Conservation (phyloP, 2,113 vertebrate species). For the Chaetura pelagica region DNA sequence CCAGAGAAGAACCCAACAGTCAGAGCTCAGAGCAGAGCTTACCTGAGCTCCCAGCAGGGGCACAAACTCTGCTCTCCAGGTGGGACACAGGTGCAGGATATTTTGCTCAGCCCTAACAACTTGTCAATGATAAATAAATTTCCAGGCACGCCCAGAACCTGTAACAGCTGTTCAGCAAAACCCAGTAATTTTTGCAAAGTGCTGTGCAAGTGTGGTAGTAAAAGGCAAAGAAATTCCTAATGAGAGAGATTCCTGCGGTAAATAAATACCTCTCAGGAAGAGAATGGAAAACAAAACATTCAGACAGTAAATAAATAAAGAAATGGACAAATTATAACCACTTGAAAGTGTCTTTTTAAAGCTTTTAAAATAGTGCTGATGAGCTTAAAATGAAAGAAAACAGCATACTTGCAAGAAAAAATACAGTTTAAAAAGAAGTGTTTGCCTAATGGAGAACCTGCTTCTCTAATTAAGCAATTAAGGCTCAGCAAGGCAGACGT, state of each 20-base stretch:
- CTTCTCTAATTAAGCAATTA: conserved; percentile 76
- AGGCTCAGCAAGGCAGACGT: conserved; percentile 60
- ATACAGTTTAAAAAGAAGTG: neutral
- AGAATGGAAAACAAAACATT: neutral
- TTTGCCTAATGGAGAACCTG: conserved; percentile 56
- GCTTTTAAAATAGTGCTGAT: neutral
- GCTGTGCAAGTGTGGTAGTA: neutral
- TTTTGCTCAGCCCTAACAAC: neutral
- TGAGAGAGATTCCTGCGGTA: neutral
- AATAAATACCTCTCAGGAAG: neutral
- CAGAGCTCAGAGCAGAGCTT: neutral
- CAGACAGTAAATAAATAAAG: neutral
- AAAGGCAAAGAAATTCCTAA: neutral
- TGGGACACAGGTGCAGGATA: neutral
- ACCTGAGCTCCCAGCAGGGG: accelerated
- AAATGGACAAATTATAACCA: neutral
- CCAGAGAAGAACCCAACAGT: accelerated
- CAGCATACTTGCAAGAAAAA: neutral
- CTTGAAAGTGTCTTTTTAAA: neutral
- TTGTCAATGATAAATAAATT: neutral
- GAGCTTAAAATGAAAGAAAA: conserved; percentile 40
- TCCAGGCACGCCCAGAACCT: neutral
- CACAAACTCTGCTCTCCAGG: accelerated
- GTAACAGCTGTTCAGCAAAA: neutral
- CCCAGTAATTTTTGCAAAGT: neutral